These are phyloP conservation scores for Porites divaricata DNA, from an alignment of 92 coral and sea anemone species.

Conservation along the genomic window DNA sequence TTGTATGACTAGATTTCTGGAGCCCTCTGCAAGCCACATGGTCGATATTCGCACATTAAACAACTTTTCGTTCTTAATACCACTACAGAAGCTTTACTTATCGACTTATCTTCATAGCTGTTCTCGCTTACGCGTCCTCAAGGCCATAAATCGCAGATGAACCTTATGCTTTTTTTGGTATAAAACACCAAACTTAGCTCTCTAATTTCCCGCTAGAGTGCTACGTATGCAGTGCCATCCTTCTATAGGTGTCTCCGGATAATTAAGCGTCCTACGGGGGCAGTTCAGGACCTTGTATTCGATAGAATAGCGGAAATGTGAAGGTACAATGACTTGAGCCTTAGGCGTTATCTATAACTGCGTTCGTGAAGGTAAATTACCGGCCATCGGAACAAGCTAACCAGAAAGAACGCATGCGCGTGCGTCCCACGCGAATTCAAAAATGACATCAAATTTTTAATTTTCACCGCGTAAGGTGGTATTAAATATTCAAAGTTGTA, in stretches of 20 bases:
- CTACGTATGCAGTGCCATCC: not conserved
- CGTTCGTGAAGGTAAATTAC: slow-evolving; percentile 57
- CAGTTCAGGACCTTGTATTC: slow-evolving; percentile 11
- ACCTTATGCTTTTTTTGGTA: not conserved
- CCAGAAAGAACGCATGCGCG: slow-evolving; percentile 35
- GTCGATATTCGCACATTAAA: not conserved
- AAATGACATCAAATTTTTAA: not conserved
- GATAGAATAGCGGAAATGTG: slow-evolving; percentile 24
- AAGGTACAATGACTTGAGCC: slow-evolving; percentile 3
- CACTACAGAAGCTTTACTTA: not conserved
- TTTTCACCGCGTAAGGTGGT: slow-evolving; percentile 10
- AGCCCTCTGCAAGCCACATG: slow-evolving; percentile 83
- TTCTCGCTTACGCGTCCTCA: slow-evolving; percentile 15
- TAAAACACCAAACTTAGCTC: not conserved
- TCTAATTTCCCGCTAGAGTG: slow-evolving; percentile 11
- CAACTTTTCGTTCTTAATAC: not conserved
- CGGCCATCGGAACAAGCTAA: slow-evolving; percentile 63
- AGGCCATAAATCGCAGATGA: slow-evolving; percentile 27
- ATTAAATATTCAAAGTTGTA: not conserved
- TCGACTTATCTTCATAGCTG: not conserved
- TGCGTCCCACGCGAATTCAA: slow-evolving; percentile 20
- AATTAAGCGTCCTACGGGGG: slow-evolving; percentile 29
- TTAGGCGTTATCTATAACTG: slow-evolving; percentile 8
- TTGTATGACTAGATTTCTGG: slow-evolving; percentile 70
- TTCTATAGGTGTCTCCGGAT: slow-evolving; percentile 13